Evolutionary conservation across 2,888 invertebrate species (phyloP).

Genomic region (Cylloceria caligata): DNA sequence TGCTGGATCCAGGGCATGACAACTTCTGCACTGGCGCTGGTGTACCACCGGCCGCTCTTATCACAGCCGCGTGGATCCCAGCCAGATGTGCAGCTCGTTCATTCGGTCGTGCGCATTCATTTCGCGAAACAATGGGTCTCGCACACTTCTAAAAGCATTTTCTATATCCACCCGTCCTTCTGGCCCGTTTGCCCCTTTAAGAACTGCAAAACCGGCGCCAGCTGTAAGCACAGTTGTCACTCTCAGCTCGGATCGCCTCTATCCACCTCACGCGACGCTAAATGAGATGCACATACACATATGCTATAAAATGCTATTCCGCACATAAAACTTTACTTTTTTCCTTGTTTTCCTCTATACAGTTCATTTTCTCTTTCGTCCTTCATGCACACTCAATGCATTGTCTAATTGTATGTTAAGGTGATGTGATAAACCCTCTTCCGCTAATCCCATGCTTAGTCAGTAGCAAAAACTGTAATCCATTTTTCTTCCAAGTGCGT

Average conservation of each 20-base stretch:
- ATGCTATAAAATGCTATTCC: conserved; percentile 29
- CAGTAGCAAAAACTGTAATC: no score
- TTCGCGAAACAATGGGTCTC: conserved; percentile 72
- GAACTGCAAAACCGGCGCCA: conserved; percentile 7
- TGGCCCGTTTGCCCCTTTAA: conserved; percentile 10
- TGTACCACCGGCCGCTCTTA: conserved; percentile 22
- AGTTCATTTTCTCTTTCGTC: conserved; percentile 4
- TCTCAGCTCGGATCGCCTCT: conserved; percentile 26
- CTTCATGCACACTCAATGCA: conserved; percentile 61
- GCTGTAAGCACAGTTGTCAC: conserved; percentile 27
- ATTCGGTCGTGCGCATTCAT: conserved; percentile 71
- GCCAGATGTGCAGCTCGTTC: conserved; percentile 63
- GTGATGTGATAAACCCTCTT: not conserved
- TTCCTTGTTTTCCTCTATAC: not conserved
- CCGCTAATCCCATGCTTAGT: no score
- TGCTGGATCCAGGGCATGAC: conserved; percentile 32
- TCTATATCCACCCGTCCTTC: not conserved
- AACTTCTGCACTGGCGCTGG: not conserved
- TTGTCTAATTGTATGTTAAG: conserved; percentile 71
- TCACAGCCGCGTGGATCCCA: conserved; percentile 54
- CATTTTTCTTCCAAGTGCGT: no score
- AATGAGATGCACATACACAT: not conserved
- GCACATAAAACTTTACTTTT: conserved; percentile 1
- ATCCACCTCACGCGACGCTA: not conserved
- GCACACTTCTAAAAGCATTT: conserved; percentile 60